Conservation (phyloP, 2,888 invertebrate genomes). For the Nymphalis urticae region DNA sequence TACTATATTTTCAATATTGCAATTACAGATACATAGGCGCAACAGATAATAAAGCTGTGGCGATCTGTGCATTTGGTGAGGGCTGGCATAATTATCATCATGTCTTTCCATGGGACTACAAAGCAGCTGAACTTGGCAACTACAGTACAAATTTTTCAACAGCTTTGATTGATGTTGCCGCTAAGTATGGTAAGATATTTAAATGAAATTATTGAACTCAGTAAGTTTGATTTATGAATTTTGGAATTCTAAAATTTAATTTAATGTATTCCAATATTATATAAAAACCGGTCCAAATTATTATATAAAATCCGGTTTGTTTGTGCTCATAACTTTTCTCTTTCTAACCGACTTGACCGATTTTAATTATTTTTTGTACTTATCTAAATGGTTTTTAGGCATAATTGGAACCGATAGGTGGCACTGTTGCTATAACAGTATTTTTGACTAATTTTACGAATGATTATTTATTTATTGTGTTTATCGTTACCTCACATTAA, state of each 20-base stretch:
- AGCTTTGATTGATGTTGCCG: constrained; percentile 85
- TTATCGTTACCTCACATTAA: too few relatives aligned
- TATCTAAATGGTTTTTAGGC: too few relatives aligned
- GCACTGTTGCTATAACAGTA: too few relatives aligned
- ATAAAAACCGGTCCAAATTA: too few relatives aligned
- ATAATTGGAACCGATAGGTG: too few relatives aligned
- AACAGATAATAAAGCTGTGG: constrained; percentile 85
- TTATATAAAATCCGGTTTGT: too few relatives aligned
- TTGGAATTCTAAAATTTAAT: neutral
- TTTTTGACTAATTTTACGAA: too few relatives aligned
- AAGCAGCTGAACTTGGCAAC: constrained; percentile 86
- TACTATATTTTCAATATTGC: neutral
- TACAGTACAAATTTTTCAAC: constrained; percentile 85
- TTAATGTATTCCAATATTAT: too few relatives aligned
- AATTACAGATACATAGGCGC: constrained; percentile 83
- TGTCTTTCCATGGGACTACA: constrained; percentile 92
- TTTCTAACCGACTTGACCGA: too few relatives aligned
- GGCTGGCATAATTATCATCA: constrained; percentile 96
- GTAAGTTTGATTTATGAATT: neutral
- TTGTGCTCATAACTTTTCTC: too few relatives aligned
- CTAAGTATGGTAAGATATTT: constrained; percentile 82
- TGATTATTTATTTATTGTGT: too few relatives aligned
- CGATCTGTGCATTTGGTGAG: constrained; percentile 86
- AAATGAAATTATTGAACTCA: neutral
- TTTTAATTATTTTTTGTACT: too few relatives aligned